Evolutionary conservation across 2,797 vertebrate genomes (phyloP).

Genomic region (Labroides dimidiatus): DNA sequence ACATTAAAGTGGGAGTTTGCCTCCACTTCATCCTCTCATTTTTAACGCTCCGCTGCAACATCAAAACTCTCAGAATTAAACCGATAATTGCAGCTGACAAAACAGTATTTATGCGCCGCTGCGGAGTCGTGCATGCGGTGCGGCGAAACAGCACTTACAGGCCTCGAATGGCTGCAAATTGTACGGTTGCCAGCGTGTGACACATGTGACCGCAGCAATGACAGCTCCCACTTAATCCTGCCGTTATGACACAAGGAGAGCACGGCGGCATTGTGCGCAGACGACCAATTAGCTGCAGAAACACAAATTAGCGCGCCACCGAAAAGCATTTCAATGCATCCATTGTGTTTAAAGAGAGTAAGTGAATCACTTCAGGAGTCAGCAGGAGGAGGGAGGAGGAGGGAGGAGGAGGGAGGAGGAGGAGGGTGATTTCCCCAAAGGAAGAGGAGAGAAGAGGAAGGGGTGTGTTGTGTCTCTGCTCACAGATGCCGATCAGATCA

Average conservation of each 20-base stretch:
- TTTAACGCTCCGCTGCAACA: neutral
- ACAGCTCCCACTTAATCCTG: neutral
- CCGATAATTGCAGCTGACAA: neutral
- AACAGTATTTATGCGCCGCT: neutral
- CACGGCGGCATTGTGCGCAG: neutral
- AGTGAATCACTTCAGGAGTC: slow-evolving; percentile 23
- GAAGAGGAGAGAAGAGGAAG: slow-evolving; percentile 34
- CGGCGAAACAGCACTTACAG: neutral
- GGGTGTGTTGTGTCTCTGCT: slow-evolving; percentile 77
- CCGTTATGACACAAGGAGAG: slow-evolving; percentile 4
- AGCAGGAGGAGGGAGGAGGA: slow-evolving; percentile 6
- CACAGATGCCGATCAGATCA: slow-evolving; percentile 72
- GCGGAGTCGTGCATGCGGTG: neutral
- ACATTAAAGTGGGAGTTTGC: slow-evolving; percentile 7
- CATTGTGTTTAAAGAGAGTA: slow-evolving; percentile 10
- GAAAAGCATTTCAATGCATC: slow-evolving; percentile 3
- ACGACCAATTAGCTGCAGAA: slow-evolving; percentile 15
- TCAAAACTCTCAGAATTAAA: neutral
- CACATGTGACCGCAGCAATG: slow-evolving; percentile 18
- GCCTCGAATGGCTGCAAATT: neutral
- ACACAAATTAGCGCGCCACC: slow-evolving; percentile 16
- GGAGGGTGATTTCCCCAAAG: slow-evolving; percentile 24
- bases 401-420: slow-evolving; percentile 12
- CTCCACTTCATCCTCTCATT: neutral
- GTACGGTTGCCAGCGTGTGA: slow-evolving; percentile 14